Evolutionary conservation across 2,113 vertebrate genomes (phyloP).

Genomic region (Mastomys coucha): DNA sequence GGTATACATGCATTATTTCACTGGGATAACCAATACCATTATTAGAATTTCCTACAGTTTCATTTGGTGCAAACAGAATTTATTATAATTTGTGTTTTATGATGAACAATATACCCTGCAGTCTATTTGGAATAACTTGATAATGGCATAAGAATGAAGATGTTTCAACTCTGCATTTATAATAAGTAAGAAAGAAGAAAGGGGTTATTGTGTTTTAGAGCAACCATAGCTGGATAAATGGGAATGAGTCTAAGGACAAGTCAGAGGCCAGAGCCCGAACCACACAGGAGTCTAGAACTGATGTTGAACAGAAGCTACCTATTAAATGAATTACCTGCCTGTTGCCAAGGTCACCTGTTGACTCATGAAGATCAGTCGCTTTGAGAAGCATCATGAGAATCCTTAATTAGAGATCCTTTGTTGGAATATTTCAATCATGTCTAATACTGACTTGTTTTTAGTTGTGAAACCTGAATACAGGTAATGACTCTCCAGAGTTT

Average conservation of each 20-base stretch:
- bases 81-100: slow-evolving; percentile 3
- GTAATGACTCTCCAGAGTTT: background rate
- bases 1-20: background rate
- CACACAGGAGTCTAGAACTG: background rate
- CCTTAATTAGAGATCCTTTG: background rate
- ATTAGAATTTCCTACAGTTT: background rate
- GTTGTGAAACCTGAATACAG: background rate
- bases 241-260: background rate
- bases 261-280: background rate
- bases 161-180: background rate
- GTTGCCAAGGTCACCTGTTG: background rate
- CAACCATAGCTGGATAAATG: background rate
- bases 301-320: background rate
- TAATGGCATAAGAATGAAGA: background rate
- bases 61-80: slow-evolving; percentile 23
- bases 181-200: slow-evolving; percentile 26
- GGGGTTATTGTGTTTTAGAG: background rate
- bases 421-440: background rate
- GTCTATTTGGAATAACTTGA: background rate
- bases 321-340: background rate
- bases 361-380: background rate
- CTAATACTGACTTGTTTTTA: background rate
- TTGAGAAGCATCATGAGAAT: background rate
- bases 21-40: background rate
- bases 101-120: background rate